Evolutionary conservation across 2,797 vertebrate genomes (phyloP).

Genomic region (Phoeniculus purpureus): DNA sequence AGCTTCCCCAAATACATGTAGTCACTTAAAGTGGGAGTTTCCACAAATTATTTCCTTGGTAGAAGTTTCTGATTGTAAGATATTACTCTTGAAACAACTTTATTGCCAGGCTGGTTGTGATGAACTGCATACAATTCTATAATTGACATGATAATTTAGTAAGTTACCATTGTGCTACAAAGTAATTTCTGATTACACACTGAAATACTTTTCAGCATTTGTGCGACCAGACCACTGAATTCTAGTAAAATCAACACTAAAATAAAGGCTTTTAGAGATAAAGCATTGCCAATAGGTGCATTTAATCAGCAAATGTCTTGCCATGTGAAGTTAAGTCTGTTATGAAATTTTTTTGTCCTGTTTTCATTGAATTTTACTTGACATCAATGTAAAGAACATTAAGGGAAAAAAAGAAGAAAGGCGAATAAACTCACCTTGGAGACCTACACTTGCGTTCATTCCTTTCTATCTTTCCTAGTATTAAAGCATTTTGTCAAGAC

Average conservation of each 20-base stretch:
- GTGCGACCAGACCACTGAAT: background rate
- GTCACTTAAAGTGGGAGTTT: background rate
- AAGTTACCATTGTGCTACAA: background rate
- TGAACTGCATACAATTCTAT: background rate
- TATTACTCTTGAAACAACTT: background rate
- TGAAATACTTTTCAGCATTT: background rate
- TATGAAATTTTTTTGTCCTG: background rate
- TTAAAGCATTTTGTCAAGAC: background rate
- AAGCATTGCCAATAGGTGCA: background rate
- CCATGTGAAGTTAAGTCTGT: background rate
- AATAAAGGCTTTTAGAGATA: background rate
- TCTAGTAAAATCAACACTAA: background rate
- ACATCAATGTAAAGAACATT: background rate
- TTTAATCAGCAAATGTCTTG: background rate
- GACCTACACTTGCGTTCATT: background rate
- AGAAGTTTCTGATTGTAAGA: background rate
- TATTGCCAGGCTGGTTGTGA: background rate
- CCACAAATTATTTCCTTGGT: slow-evolving; percentile 4
- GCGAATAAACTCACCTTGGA: background rate
- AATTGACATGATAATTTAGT: background rate
- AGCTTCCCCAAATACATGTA: background rate
- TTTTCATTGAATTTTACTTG: background rate
- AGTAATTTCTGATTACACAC: background rate
- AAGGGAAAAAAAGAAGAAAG: background rate
- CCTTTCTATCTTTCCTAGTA: background rate